phyloP scores from a whole-genome alignment of 2,888 invertebrate species.

The Anaspis maculata region DNA sequence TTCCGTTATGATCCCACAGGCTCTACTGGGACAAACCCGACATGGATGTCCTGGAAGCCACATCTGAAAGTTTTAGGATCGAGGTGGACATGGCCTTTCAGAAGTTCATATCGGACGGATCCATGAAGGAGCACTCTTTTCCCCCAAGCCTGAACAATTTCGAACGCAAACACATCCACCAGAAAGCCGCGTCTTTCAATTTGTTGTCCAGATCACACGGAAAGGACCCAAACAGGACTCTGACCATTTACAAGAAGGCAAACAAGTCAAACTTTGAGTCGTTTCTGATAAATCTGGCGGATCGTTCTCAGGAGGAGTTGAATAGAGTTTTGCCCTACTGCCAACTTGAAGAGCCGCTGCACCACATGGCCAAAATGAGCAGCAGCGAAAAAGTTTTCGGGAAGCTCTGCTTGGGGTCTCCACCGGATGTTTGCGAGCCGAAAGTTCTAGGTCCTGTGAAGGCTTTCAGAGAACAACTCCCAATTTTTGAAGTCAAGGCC shows the following conservation, averaged over 20 bases:
- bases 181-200: slow-evolving; percentile 57
- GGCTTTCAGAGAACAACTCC: slow-evolving; percentile 58
- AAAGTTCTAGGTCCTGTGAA: slow-evolving; percentile 7
- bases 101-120: slow-evolving; percentile 27
- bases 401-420: slow-evolving; percentile 30
- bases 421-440: slow-evolving; percentile 5
- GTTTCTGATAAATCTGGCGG: slow-evolving; percentile 18
- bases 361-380: slow-evolving; percentile 1
- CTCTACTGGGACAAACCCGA: slow-evolving; percentile 7
- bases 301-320: slow-evolving; percentile 10
- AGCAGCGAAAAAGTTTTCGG: slow-evolving; percentile 20
- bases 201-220: slow-evolving; percentile 76
- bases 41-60: slow-evolving; percentile 22
- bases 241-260: slow-evolving; percentile 24
- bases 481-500: slow-evolving; percentile 58
- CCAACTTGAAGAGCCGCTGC: background rate
- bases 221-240: slow-evolving; percentile 44
- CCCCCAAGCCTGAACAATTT: slow-evolving; percentile 67
- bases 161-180: slow-evolving; percentile 74
- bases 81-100: slow-evolving; percentile 31
- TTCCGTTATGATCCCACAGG: too few species aligned
- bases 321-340: slow-evolving; percentile 1
- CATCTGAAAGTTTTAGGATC: slow-evolving; percentile 28
- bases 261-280: slow-evolving; percentile 20
- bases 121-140: slow-evolving; percentile 32